Percentiles rank a stretch among this genome's conserved stretches.
These are phyloP conservation scores for Ctenicera cuprea DNA, from an alignment of 2,888 invertebrate genomes.

Conservation along the genomic window DNA sequence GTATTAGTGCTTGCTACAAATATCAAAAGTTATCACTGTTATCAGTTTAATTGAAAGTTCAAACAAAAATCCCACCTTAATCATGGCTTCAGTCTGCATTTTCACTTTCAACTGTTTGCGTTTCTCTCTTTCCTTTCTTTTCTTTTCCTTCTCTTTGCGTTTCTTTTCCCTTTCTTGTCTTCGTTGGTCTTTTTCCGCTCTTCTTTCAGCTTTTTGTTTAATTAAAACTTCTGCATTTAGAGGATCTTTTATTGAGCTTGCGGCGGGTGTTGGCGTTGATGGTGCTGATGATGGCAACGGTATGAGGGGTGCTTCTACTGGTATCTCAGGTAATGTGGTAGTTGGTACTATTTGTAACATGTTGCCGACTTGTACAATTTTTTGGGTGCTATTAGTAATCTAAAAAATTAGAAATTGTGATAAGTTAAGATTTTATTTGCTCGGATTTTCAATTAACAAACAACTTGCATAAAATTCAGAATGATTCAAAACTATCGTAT, in stretches of 20 bases:
- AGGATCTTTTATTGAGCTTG: slow-evolving; percentile 4
- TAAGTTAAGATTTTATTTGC: too few species aligned
- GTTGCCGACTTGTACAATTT: slow-evolving; percentile 75
- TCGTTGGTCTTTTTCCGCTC: slow-evolving; percentile 68
- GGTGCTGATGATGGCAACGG: not conserved
- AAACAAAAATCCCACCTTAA: slow-evolving; percentile 65
- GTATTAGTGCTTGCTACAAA: slow-evolving; percentile 55
- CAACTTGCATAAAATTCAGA: too few species aligned
- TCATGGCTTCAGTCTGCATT: slow-evolving; percentile 70
- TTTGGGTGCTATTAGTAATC: slow-evolving; percentile 55
- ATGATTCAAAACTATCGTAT: too few species aligned
- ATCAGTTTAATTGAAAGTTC: not conserved
- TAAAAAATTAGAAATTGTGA: slow-evolving; percentile 8
- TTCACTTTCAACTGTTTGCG: slow-evolving; percentile 67
- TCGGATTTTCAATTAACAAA: too few species aligned
- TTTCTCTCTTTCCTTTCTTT: slow-evolving; percentile 69
- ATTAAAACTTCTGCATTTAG: slow-evolving; percentile 64
- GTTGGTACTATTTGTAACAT: slow-evolving; percentile 78
- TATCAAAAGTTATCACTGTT: slow-evolving; percentile 2
- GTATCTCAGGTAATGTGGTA: slow-evolving; percentile 58
- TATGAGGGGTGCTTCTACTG: slow-evolving; percentile 5
- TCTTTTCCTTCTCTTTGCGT: slow-evolving; percentile 69
- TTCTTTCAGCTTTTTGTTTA: slow-evolving; percentile 66
- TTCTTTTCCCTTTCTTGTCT: slow-evolving; percentile 68
- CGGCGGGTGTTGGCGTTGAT: slow-evolving; percentile 6